Conservation (phyloP, 2,888 invertebrate genomes). For the Hypomecis atomaria region DNA sequence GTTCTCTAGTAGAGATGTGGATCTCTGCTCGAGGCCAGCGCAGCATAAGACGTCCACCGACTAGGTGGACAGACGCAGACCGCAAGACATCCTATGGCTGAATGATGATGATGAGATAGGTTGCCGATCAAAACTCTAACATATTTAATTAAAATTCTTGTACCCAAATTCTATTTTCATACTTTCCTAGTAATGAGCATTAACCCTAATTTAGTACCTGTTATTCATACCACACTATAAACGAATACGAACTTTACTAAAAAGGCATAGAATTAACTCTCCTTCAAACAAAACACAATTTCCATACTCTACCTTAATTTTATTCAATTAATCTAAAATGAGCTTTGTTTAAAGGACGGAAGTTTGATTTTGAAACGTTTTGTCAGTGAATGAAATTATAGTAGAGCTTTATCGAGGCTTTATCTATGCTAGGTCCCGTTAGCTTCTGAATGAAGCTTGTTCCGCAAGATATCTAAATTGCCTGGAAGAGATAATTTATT, state of each 20-base stretch:
- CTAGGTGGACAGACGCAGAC: too few relatives aligned
- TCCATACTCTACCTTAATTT: not conserved
- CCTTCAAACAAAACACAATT: not conserved
- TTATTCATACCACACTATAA: not conserved
- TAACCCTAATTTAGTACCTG: conserved; percentile 9
- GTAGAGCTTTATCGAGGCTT: conserved; percentile 14
- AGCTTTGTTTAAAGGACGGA: not conserved
- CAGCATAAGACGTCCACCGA: too few relatives aligned
- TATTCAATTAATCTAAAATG: not conserved
- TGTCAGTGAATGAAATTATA: conserved; percentile 13
- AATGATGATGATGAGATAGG: too few relatives aligned
- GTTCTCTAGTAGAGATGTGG: too few relatives aligned
- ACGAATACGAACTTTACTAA: not conserved
- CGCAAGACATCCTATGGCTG: too few relatives aligned
- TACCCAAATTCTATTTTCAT: too few relatives aligned
- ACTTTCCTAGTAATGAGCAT: not conserved
- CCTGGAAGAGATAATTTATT: not conserved
- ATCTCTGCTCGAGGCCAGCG: too few relatives aligned
- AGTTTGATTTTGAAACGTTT: not conserved
- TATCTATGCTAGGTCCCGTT: conserved; percentile 16
- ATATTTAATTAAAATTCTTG: too few relatives aligned
- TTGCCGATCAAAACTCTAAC: too few relatives aligned
- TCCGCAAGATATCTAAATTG: conserved; percentile 6
- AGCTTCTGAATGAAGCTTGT: conserved; percentile 9
- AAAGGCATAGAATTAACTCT: not conserved